Conservation (phyloP, 2,888 invertebrate species). For the Tortrix viridana region DNA sequence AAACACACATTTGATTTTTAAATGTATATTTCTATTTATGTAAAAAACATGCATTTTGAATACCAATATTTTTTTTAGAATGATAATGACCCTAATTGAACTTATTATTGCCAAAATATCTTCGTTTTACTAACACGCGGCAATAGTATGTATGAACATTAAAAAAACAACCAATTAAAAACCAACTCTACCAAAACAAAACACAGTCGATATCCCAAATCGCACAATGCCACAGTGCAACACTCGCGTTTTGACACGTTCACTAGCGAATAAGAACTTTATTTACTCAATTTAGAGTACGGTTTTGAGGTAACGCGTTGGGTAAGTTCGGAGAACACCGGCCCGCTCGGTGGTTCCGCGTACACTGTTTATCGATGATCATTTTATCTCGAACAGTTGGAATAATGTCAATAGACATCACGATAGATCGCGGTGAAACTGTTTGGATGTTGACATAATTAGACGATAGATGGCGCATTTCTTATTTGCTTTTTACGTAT, state of each 20-base stretch:
- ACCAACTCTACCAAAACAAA: not conserved
- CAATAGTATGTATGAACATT: not conserved
- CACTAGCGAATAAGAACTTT: conserved; percentile 8
- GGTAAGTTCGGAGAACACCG: conserved; percentile 1
- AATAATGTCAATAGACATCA: conserved; percentile 27
- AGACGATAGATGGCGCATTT: too few relatives aligned
- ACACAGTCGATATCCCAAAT: conserved; percentile 6
- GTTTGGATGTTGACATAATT: too few relatives aligned
- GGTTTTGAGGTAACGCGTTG: not conserved
- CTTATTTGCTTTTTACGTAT: too few relatives aligned
- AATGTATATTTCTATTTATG: not conserved
- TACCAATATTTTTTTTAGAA: not conserved
- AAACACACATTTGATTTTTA: too few relatives aligned
- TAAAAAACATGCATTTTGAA: not conserved
- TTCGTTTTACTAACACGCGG: not conserved
- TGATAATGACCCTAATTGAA: not conserved
- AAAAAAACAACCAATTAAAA: not conserved
- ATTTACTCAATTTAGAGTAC: not conserved
- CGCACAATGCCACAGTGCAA: conserved; percentile 1
- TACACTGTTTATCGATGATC: conserved; percentile 24
- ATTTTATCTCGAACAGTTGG: conserved; percentile 30
- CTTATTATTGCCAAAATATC: not conserved
- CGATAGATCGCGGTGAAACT: too few relatives aligned
- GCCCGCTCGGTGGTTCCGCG: not conserved
- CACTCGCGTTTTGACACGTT: not conserved